These are phyloP conservation scores for Seira musarum DNA, from an alignment of 2,888 invertebrate species.

Conservation along the genomic window DNA sequence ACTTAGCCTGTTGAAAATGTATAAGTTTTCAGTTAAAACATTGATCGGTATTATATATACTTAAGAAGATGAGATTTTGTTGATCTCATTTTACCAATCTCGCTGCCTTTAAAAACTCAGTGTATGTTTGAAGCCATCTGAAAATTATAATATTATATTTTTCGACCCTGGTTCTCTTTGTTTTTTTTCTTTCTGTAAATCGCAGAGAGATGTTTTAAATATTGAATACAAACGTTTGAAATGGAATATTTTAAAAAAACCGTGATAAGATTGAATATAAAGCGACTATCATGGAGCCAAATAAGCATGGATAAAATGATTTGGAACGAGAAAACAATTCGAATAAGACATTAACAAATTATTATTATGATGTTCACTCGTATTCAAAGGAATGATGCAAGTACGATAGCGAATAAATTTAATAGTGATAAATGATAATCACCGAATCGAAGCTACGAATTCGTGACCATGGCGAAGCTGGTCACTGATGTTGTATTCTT, in stretches of 20 bases:
- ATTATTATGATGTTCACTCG: constrained; percentile 1
- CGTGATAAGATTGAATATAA: too few relatives aligned
- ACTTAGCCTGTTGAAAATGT: too few relatives aligned
- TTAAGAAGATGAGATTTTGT: too few relatives aligned
- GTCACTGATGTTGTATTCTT: constrained; percentile 96
- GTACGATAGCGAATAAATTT: constrained; percentile 25
- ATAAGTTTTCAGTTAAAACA: too few relatives aligned
- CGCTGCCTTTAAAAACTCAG: too few relatives aligned
- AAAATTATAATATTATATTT: too few relatives aligned
- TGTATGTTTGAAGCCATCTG: too few relatives aligned
- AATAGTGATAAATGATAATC: constrained; percentile 71
- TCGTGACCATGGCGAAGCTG: constrained; percentile 68
- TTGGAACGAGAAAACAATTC: constrained; percentile 74
- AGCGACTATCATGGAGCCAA: constrained; percentile 64
- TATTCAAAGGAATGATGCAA: neutral
- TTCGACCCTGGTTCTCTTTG: constrained; percentile 54
- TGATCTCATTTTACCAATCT: too few relatives aligned
- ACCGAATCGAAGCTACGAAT: constrained; percentile 83
- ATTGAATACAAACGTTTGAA: too few relatives aligned
- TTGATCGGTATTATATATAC: too few relatives aligned
- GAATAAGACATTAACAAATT: neutral
- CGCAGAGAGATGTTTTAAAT: constrained; percentile 15
- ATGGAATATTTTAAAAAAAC: too few relatives aligned
- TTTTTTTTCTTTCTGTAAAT: too few relatives aligned
- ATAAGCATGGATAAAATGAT: constrained; percentile 74